Evolutionary conservation across 2,888 invertebrate genomes (phyloP).

Genomic region (Drosophila prolongata): DNA sequence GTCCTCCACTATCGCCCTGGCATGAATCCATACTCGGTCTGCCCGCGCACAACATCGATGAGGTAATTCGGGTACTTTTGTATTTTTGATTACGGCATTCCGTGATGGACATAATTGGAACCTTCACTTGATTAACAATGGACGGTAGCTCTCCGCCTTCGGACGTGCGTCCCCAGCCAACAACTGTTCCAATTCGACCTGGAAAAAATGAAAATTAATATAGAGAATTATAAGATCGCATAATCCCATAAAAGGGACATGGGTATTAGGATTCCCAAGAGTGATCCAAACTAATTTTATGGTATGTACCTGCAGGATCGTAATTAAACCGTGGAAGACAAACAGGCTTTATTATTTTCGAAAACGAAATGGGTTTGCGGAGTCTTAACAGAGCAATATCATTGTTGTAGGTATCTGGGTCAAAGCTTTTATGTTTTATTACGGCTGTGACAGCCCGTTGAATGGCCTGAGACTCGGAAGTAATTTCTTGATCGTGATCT

Average conservation of each 20-base stretch:
- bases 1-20: conserved; percentile 95
- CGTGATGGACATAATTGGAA: conserved; percentile 91
- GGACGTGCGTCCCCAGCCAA: conserved; percentile 94
- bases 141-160: conserved; percentile 93
- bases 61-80: conserved; percentile 91
- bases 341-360: conserved; percentile 87
- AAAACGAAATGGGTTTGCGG: conserved; percentile 91
- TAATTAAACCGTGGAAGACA: conserved; percentile 88
- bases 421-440: conserved; percentile 92
- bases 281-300: no score
- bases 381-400: conserved; percentile 92
- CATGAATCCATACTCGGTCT: conserved; percentile 93
- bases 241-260: no score
- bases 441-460: conserved; percentile 92
- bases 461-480: conserved; percentile 91
- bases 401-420: conserved; percentile 93
- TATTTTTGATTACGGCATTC: conserved; percentile 94
- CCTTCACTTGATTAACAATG: conserved; percentile 92
- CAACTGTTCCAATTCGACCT: conserved; percentile 88
- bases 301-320: conserved; percentile 86
- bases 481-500: conserved; percentile 93
- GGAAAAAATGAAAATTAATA: neutral
- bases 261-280: no score
- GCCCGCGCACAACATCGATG: conserved; percentile 94
- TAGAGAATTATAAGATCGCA: neutral